Evolutionary conservation across 2,113 vertebrate species (phyloP).

Genomic region (Solenodon paradoxus): DNA sequence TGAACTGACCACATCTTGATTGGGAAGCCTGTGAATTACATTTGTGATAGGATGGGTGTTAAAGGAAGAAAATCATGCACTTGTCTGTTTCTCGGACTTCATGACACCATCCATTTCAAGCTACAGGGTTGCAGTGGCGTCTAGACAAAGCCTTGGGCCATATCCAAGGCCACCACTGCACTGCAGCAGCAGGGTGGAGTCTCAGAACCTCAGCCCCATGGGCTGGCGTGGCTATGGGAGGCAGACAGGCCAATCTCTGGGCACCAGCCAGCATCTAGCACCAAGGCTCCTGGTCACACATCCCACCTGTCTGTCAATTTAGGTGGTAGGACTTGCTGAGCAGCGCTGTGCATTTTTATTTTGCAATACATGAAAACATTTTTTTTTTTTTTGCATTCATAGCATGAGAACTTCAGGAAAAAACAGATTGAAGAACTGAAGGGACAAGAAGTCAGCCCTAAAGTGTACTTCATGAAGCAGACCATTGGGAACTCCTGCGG

Average conservation of each 20-base stretch:
- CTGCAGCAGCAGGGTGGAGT: slow-evolving; percentile 67
- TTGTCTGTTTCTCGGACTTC: neutral
- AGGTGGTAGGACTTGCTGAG: neutral
- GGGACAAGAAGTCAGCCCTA: slow-evolving; percentile 82
- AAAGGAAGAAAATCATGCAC: neutral
- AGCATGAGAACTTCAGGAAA: slow-evolving; percentile 95
- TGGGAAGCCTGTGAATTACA: neutral
- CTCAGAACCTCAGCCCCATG: neutral
- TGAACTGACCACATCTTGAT: neutral
- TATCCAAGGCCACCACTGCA: slow-evolving; percentile 20
- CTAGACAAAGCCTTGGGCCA: slow-evolving; percentile 56
- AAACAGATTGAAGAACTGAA: slow-evolving; percentile 90
- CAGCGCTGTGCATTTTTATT: slow-evolving; percentile 13
- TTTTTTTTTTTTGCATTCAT: neutral
- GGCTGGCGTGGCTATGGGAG: neutral
- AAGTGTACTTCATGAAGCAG: slow-evolving; percentile 96
- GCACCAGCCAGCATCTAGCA: neutral
- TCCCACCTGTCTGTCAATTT: neutral
- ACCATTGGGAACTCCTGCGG: slow-evolving; percentile 94
- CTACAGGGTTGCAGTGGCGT: slow-evolving; percentile 38
- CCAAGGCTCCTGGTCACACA: neutral
- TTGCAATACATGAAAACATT: neutral
- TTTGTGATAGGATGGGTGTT: neutral
- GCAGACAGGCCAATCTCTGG: neutral
- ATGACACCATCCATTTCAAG: neutral